These are phyloP conservation scores for Myioborus melanocephalus DNA, from an alignment of 2,797 vertebrate genomes.

Conservation along the genomic window DNA sequence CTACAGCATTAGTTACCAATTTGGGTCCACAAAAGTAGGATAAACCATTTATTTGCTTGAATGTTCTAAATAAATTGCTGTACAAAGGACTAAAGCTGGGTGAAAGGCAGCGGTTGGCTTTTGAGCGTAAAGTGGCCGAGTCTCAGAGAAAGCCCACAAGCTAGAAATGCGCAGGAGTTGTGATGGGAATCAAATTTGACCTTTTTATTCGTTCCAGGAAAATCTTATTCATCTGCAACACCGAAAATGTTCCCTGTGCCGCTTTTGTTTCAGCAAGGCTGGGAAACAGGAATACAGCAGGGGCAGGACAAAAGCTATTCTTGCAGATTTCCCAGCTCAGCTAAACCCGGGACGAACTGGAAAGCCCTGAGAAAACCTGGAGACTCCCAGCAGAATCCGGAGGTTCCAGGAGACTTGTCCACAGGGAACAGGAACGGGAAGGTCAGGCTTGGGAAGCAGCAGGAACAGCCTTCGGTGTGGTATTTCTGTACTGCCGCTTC, in stretches of 20 bases:
- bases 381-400: background rate
- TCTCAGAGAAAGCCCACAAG: background rate
- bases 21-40: background rate
- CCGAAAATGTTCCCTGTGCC: background rate
- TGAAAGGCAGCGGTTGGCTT: background rate
- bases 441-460: background rate
- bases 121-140: background rate
- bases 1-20: background rate
- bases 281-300: conserved; percentile 26
- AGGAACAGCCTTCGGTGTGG: background rate
- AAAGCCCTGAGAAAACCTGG: background rate
- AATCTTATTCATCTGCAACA: background rate
- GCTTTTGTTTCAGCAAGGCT: conserved; percentile 6
- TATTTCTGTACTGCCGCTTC: background rate
- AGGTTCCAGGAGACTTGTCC: background rate
- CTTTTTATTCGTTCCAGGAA: background rate
- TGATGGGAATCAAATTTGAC: background rate
- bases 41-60: background rate
- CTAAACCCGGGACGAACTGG: background rate
- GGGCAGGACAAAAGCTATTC: background rate
- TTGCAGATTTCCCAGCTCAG: conserved; percentile 11
- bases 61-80: background rate
- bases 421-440: background rate
- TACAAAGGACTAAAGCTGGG: background rate
- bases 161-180: background rate